phyloP scores from a whole-genome alignment of 2,113 vertebrate species.

The Alligator mississippiensis region DNA sequence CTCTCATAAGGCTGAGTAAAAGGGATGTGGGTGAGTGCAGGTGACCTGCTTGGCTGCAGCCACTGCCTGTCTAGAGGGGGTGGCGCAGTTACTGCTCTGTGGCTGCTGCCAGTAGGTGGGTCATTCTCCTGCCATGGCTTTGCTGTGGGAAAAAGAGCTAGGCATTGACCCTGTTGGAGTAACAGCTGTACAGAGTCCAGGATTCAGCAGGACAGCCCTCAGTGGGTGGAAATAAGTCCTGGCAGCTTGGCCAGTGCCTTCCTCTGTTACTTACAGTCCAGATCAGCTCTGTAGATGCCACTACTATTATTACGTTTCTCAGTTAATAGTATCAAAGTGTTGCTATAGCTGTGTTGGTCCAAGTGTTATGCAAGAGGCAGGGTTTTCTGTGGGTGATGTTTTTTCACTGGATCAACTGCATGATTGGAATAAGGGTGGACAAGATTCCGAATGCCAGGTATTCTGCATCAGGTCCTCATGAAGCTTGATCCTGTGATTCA shows the following conservation, averaged over 20 bases:
- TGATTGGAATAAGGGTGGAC: too few relatives aligned
- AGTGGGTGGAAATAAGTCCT: accelerated
- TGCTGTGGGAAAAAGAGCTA: accelerated
- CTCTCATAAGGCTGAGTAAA: not conserved
- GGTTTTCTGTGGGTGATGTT: not conserved
- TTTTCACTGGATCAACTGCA: too few relatives aligned
- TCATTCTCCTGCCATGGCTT: accelerated
- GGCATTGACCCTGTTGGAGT: accelerated
- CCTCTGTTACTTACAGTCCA: not conserved
- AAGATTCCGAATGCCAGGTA: too few relatives aligned
- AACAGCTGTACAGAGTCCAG: accelerated
- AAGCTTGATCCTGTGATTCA: too few relatives aligned
- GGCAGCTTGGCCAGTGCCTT: not conserved
- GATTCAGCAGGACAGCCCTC: accelerated
- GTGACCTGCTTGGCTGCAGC: accelerated
- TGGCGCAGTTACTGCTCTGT: too few relatives aligned
- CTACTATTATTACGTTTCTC: too few relatives aligned
- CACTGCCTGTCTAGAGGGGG: accelerated
- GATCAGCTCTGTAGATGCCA: not conserved
- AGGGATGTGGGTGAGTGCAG: not conserved
- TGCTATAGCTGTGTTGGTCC: too few relatives aligned
- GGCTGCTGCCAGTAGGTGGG: accelerated
- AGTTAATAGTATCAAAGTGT: too few relatives aligned
- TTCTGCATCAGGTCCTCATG: too few relatives aligned
- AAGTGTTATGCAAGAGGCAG: too few relatives aligned